A percentile compares a stretch with the other conserved stretches of the same genome.
These are phyloP conservation scores for Thalassaphorura encarpata DNA, from an alignment of 1,140 invertebrate genomes.

Conservation along the genomic window DNA sequence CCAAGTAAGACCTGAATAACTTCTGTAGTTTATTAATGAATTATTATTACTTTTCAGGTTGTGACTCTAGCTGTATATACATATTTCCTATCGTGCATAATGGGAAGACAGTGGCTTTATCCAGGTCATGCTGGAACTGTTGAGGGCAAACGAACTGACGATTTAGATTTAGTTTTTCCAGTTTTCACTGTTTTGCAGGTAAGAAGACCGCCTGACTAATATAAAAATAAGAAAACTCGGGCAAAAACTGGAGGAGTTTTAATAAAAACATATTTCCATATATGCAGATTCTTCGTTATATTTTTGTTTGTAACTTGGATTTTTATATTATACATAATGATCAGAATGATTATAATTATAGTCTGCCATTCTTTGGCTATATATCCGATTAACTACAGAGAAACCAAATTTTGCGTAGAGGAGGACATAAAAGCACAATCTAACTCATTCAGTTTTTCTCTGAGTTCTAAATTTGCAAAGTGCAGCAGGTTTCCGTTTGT, in stretches of 20 bases:
- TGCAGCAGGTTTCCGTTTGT: too few species aligned
- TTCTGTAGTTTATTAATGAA: neutral
- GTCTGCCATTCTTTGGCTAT: too few species aligned
- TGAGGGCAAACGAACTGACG: constrained; percentile 39
- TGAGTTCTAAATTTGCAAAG: too few species aligned
- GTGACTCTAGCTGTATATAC: constrained; percentile 85
- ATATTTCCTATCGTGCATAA: constrained; percentile 69
- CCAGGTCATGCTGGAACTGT: constrained; percentile 34
- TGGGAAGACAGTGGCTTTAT: constrained; percentile 71
- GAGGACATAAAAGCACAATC: too few species aligned
- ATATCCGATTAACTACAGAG: too few species aligned
- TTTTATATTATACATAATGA: too few species aligned
- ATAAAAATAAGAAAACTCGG: neutral
- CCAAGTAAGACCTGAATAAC: neutral
- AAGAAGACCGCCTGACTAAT: constrained; percentile 26
- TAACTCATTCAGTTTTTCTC: too few species aligned
- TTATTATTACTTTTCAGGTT: constrained; percentile 45
- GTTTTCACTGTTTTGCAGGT: constrained; percentile 68
- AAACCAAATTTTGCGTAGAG: too few species aligned
- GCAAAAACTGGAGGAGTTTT: neutral
- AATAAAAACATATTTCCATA: neutral
- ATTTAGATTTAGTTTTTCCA: constrained; percentile 72
- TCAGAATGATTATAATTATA: too few species aligned
- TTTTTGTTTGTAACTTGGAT: too few species aligned
- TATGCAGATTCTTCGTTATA: neutral